Evolutionary conservation across 2,797 vertebrate species (phyloP).

Genomic region (Enteromius argenteus): DNA sequence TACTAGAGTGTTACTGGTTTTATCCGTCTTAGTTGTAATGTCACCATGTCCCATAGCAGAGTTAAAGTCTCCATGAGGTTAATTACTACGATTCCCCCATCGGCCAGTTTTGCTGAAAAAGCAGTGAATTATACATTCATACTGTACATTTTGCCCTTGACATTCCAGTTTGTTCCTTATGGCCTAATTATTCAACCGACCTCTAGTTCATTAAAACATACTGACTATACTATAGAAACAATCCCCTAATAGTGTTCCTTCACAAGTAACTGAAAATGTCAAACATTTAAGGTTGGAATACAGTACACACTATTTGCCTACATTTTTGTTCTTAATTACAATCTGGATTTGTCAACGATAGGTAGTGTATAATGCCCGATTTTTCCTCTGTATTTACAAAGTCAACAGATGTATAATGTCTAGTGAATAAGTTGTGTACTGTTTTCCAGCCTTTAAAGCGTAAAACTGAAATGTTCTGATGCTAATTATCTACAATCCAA

Average conservation of each 20-base stretch:
- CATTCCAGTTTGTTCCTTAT: constrained; percentile 5
- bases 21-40: not conserved
- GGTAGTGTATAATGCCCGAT: not conserved
- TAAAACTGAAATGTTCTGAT: not conserved
- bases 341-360: not conserved
- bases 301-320: not conserved
- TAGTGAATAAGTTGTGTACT: not conserved
- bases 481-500: not conserved
- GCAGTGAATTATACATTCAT: constrained; percentile 2
- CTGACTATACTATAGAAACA: not conserved
- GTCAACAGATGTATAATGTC: not conserved
- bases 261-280: not conserved
- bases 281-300: not conserved
- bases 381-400: not conserved
- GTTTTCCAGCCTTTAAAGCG: not conserved
- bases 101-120: not conserved
- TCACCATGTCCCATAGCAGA: not conserved
- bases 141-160: constrained; percentile 24
- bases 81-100: constrained; percentile 9
- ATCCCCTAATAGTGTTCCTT: not conserved
- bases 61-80: not conserved
- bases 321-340: not conserved
- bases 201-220: not conserved
- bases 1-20: not conserved
- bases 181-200: constrained; percentile 5